These are phyloP conservation scores for Urechis unicinctus DNA, from an alignment of 2,888 invertebrate species.

Conservation along the genomic window DNA sequence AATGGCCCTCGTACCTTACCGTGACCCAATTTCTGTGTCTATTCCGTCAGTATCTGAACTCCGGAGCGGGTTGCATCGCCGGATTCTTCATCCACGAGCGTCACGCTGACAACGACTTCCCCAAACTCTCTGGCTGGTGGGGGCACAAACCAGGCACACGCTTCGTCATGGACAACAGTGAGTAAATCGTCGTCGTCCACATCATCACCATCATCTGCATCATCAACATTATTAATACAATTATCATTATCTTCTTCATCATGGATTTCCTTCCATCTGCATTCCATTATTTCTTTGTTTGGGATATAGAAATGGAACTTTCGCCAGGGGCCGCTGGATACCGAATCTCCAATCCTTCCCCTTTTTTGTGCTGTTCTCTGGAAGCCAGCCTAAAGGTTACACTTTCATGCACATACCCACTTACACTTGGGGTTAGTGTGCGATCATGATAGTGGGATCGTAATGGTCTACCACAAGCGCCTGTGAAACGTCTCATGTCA, in stretches of 20 bases:
- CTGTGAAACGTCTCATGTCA: no score
- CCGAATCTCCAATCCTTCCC: slow-evolving; percentile 55
- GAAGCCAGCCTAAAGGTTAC: slow-evolving; percentile 52
- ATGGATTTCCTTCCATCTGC: background rate
- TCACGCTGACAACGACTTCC: slow-evolving; percentile 41
- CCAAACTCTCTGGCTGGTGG: slow-evolving; percentile 58
- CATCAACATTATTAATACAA: background rate
- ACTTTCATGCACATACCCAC: no score
- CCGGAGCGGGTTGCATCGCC: slow-evolving; percentile 54
- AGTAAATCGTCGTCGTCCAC: no score
- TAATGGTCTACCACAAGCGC: no score
- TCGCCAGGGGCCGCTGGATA: slow-evolving; percentile 53
- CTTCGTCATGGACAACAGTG: slow-evolving; percentile 55
- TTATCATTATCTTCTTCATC: background rate
- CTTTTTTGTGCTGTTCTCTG: slow-evolving; percentile 51
- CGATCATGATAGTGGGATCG: no score
- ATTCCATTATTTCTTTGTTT: background rate
- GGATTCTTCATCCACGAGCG: slow-evolving; percentile 55
- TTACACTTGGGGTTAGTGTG: no score
- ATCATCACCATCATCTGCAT: no score
- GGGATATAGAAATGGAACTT: slow-evolving; percentile 50
- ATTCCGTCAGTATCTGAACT: slow-evolving; percentile 51
- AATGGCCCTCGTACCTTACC: background rate
- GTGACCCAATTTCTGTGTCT: background rate
- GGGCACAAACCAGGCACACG: slow-evolving; percentile 53